Conservation (phyloP, 2,797 vertebrate species). For the Acrossocheilus fasciatus region DNA sequence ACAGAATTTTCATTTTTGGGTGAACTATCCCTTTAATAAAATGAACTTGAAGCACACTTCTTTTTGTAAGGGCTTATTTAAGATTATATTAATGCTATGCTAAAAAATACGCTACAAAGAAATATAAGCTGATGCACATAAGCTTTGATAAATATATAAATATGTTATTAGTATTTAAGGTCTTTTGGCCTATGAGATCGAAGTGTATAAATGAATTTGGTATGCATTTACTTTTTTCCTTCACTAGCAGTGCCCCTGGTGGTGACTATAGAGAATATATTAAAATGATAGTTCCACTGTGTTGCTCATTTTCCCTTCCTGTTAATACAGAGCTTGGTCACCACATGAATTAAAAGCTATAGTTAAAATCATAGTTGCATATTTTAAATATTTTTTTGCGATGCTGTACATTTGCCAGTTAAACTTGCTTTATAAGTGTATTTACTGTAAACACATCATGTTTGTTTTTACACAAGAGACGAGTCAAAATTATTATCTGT, state of each 20-base stretch:
- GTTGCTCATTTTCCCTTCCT: constrained; percentile 2
- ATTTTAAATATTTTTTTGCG: background rate
- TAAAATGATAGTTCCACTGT: background rate
- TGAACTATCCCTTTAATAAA: too few species aligned
- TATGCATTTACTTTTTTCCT: background rate
- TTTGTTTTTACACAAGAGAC: background rate
- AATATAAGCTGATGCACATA: background rate
- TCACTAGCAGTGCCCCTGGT: background rate
- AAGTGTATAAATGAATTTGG: background rate
- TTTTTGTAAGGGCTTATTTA: too few species aligned
- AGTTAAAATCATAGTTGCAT: constrained; percentile 5
- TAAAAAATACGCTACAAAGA: background rate
- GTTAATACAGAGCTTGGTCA: background rate
- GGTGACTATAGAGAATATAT: background rate
- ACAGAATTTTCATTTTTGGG: too few species aligned
- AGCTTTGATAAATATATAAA: background rate
- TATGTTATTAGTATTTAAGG: background rate
- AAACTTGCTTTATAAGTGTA: background rate
- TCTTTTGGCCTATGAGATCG: background rate
- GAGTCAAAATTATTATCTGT: background rate
- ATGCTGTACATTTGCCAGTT: background rate
- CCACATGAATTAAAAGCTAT: background rate
- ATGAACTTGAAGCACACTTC: too few species aligned
- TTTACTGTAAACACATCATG: background rate
- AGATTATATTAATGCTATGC: too few species aligned